These are phyloP conservation scores for Drosophila birchii DNA, from an alignment of 2,888 invertebrate species.

Conservation along the genomic window DNA sequence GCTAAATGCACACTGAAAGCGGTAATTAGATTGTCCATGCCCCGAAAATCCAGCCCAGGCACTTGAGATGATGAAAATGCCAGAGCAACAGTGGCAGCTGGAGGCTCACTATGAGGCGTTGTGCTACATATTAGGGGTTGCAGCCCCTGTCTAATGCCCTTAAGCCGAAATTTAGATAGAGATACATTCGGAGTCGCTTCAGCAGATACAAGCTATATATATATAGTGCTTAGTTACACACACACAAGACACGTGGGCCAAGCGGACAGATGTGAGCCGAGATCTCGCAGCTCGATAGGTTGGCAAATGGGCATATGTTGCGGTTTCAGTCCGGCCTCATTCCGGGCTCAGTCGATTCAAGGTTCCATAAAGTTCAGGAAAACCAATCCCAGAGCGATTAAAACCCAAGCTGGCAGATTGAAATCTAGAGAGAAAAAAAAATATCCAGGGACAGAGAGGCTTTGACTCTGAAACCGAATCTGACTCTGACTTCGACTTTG, in stretches of 20 bases:
- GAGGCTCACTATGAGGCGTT: slow-evolving; percentile 31
- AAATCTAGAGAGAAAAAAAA: slow-evolving; percentile 58
- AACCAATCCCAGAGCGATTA: slow-evolving; percentile 55
- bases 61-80: slow-evolving; percentile 31
- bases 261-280: slow-evolving; percentile 39
- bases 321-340: slow-evolving; percentile 51
- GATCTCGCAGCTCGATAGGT: slow-evolving; percentile 25
- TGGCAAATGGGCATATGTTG: slow-evolving; percentile 41
- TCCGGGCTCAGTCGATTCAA: slow-evolving; percentile 50
- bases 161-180: slow-evolving; percentile 51
- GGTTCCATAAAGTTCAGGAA: slow-evolving; percentile 49
- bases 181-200: slow-evolving; percentile 24
- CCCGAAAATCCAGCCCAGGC: slow-evolving; percentile 52
- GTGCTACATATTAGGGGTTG: slow-evolving; percentile 61
- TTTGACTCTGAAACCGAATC: slow-evolving; percentile 23
- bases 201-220: slow-evolving; percentile 16
- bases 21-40: slow-evolving; percentile 75
- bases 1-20: slow-evolving; percentile 73
- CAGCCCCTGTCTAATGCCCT: slow-evolving; percentile 63
- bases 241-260: slow-evolving; percentile 30
- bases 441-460: slow-evolving; percentile 14
- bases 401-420: slow-evolving; percentile 65
- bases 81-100: slow-evolving; percentile 28
- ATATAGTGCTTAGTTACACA: slow-evolving; percentile 6
- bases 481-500: slow-evolving; percentile 7